Conservation (phyloP, 2,888 invertebrate species). For the Heliconius cydno region DNA sequence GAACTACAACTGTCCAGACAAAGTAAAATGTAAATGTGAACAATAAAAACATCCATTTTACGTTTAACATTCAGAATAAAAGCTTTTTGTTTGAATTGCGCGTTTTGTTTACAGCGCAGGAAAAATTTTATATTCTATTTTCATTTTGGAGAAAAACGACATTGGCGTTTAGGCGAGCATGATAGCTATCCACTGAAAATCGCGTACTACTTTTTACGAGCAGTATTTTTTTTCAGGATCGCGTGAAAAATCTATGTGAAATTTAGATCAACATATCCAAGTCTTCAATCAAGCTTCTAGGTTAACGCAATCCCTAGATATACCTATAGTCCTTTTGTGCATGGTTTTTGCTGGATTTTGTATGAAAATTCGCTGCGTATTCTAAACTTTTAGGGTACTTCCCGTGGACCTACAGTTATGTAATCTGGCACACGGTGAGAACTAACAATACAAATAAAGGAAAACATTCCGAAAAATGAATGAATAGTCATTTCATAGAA, state of each 20-base stretch:
- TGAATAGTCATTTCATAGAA: background rate
- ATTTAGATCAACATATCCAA: too few species aligned
- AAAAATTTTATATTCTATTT: constrained; percentile 44
- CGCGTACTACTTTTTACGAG: background rate
- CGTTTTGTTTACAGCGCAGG: constrained; percentile 41
- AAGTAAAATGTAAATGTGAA: constrained; percentile 44
- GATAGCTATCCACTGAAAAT: constrained; percentile 18
- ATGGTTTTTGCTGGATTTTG: too few species aligned
- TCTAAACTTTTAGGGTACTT: too few species aligned
- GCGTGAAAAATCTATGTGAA: background rate
- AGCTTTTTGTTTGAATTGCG: constrained; percentile 47
- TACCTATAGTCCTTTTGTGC: too few species aligned
- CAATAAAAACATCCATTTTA: constrained; percentile 46
- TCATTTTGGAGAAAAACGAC: constrained; percentile 36
- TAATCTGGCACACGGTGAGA: background rate
- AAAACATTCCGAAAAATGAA: background rate
- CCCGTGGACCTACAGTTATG: background rate
- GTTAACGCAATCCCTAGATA: too few species aligned
- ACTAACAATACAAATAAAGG: background rate
- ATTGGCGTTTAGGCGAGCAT: constrained; percentile 31
- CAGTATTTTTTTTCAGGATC: background rate
- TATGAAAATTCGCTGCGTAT: too few species aligned
- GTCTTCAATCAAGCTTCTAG: too few species aligned
- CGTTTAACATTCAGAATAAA: constrained; percentile 44
- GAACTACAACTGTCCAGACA: constrained; percentile 31